Percentiles rank a stretch among this genome's conserved stretches.
These are phyloP conservation scores for Pseudorasbora parva DNA, from an alignment of 2,113 vertebrate species.

Conservation along the genomic window DNA sequence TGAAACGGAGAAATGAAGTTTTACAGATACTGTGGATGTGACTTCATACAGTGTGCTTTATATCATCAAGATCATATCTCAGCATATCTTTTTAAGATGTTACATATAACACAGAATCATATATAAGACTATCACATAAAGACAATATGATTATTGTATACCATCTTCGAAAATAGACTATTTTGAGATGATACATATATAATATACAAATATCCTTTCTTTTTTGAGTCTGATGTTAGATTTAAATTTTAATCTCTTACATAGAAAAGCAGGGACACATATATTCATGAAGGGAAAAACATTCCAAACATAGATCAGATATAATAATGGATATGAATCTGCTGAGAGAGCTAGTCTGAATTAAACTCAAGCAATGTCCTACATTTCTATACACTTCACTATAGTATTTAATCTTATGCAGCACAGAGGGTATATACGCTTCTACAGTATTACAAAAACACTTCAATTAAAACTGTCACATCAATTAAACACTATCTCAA, in stretches of 20 bases:
- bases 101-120: neutral
- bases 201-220: slow-evolving; percentile 68
- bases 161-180: slow-evolving; percentile 44
- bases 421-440: slow-evolving; percentile 65
- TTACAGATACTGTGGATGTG: slow-evolving; percentile 48
- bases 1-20: slow-evolving; percentile 19
- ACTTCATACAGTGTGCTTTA: slow-evolving; percentile 43
- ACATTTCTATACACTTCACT: slow-evolving; percentile 73
- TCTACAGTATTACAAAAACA: slow-evolving; percentile 76
- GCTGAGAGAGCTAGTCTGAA: slow-evolving; percentile 72
- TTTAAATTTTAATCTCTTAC: slow-evolving; percentile 82
- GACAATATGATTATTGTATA: neutral
- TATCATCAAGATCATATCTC: neutral
- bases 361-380: slow-evolving; percentile 73
- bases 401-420: slow-evolving; percentile 70
- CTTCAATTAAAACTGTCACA: slow-evolving; percentile 62
- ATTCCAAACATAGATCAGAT: slow-evolving; percentile 78
- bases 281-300: slow-evolving; percentile 76
- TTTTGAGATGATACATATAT: slow-evolving; percentile 67
- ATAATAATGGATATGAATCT: slow-evolving; percentile 76
- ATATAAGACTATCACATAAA: neutral
- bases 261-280: slow-evolving; percentile 76
- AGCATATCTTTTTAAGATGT: neutral
- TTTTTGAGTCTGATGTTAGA: slow-evolving; percentile 70
- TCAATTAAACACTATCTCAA: slow-evolving; percentile 82